A percentile compares a stretch with the other conserved stretches of the same genome.
Conservation (phyloP, 2,797 vertebrate genomes). For the Poeciliopsis paucimaculata region DNA sequence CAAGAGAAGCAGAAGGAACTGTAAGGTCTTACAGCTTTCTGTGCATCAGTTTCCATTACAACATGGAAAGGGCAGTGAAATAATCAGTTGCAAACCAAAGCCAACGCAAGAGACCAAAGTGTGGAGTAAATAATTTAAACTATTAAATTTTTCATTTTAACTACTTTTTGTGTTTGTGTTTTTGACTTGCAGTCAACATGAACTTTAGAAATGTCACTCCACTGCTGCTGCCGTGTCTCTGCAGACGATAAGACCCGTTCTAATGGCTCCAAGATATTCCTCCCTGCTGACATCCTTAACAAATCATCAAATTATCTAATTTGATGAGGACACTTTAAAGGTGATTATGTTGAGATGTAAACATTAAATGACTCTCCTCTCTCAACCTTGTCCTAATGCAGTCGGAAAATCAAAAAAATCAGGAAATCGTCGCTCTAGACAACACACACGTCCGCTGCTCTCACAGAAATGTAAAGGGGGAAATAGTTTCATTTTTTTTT, state of each 20-base stretch:
- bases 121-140: not conserved
- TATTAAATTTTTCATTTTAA: not conserved
- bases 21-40: not conserved
- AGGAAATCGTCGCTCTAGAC: constrained; percentile 7
- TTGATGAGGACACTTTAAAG: not conserved
- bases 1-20: not conserved
- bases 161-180: not conserved
- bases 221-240: not conserved
- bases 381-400: not conserved
- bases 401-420: not conserved
- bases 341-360: not conserved
- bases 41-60: not conserved
- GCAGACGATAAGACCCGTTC: not conserved
- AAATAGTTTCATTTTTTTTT: not conserved
- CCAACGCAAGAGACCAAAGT: not conserved
- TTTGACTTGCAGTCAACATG: not conserved
- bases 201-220: not conserved
- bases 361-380: not conserved
- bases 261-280: not conserved
- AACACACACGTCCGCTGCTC: not conserved
- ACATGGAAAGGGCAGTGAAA: not conserved
- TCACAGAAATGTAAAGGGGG: not conserved
- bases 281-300: not conserved
- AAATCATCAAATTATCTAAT: constrained; percentile 4
- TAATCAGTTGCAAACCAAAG: not conserved